Percentiles rank a stretch among this genome's conserved stretches.
Conservation (phyloP, 2,113 vertebrate species). For the Poeciliopsis occidentalis region DNA sequence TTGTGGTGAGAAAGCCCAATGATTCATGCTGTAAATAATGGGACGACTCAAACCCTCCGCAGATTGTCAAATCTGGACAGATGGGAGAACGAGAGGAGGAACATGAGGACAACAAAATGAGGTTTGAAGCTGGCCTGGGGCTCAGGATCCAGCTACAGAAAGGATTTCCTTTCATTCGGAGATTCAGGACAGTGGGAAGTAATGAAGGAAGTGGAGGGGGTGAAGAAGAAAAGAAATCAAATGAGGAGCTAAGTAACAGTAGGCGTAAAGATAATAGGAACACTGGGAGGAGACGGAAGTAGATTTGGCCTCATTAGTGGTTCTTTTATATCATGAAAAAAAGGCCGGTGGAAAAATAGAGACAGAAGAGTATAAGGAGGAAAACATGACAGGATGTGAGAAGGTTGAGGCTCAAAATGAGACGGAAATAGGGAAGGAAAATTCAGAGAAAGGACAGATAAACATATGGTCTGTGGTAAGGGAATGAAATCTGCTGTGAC, state of each 20-base stretch:
- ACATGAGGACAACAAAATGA: conserved; percentile 9
- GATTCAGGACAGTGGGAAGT: conserved; percentile 16
- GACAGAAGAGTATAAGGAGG: neutral
- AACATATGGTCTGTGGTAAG: neutral
- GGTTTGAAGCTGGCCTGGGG: conserved; percentile 15
- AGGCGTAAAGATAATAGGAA: conserved; percentile 48
- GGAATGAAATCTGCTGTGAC: neutral
- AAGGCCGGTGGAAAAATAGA: neutral
- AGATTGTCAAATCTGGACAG: conserved; percentile 36
- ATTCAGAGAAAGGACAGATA: neutral
- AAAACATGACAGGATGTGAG: neutral
- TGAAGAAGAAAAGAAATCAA: conserved; percentile 15
- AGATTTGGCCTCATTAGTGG: conserved; percentile 42
- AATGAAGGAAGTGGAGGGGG: neutral
- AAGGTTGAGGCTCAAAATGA: neutral
- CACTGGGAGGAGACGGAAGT: conserved; percentile 33
- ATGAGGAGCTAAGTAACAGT: conserved; percentile 37
- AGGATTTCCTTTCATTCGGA: conserved; percentile 15
- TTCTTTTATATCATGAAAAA: conserved; percentile 2
- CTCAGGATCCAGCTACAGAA: conserved; percentile 3
- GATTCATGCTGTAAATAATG: conserved; percentile 32
- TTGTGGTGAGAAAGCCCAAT: neutral
- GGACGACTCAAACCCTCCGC: conserved; percentile 22
- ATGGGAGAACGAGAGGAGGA: conserved; percentile 10
- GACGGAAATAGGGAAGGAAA: neutral